Base-by-base conservation (phyloP, 2,797 vertebrate genomes). In the Crossoptilon crossoptilon region DNA sequence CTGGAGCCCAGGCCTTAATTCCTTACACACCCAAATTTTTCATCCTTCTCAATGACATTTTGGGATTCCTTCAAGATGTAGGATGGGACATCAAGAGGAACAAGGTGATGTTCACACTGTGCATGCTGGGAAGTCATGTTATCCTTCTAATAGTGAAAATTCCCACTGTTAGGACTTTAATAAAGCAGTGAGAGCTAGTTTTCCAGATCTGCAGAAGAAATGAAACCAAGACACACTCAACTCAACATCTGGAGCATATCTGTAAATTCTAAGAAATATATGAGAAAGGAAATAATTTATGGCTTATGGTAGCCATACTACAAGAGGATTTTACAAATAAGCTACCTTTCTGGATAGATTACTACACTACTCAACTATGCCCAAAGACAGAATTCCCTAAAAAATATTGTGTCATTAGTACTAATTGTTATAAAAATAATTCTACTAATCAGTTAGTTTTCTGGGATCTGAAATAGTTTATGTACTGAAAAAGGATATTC, bases 101-200 rank as follows among this genome's bases (percentile, higher is more conserved):
- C 67, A 87, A 94, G 87, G 87, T 93, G 82, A 87, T 76, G 56
- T 6, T 78, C 48, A 81, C 43, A 51, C 6, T 92, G 49, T 69
- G 79, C 55, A 88, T 78, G 19, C 43, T 6, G 1, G 39, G 43
- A 92, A 72, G 35, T 12, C 39, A 70, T 46, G 60, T 35, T 33
- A 48, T 63, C 19, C 63, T 80, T 56, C 77, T 29, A 4, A n/a
- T 23, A 63, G 49, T 69, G 15, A 89, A 69, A 39, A 67, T 89
- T 87, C 39, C 66, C 39, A 69, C 18, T 90, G 5, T 14, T 91
- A 37, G 48, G 41, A 53, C 15, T 84, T 44, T 18, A 77, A 53
- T 1, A 0, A 76, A 81, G 26, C 63, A 64, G 17, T 35, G 31
- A 84, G 63, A 51, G 0, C 0, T 21, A 48, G 16, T 6, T 24